Base-by-base conservation (phyloP, 1,140 invertebrate genomes). In the Bombus breviceps region DNA sequence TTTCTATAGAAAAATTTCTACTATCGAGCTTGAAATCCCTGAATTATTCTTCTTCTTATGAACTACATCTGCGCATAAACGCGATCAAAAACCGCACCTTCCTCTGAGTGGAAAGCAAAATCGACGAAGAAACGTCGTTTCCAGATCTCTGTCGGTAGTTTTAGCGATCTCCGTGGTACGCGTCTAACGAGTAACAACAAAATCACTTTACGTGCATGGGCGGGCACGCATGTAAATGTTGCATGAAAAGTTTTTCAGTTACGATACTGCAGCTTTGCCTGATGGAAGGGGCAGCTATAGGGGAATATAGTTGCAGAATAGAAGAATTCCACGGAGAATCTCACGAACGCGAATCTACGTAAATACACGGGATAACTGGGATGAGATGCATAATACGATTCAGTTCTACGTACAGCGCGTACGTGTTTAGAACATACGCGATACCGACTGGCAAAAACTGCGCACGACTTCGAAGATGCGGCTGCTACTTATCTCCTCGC, bases 351-450 rank as follows among this genome's bases (percentile, higher is more conserved):
- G 53, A 57, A 37, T 59, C 25, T 76, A 84, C 86, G 85, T 80
- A 87, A 81, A 87, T 88, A 87, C 43, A 77, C 64, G 37, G 75
- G 32, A 80, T 73, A 32, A n/a, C 39, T 74, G 32, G 80, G 37
- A 69, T 83, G 68, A 41, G 68, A 86, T 73, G 68, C 47, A 84
- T 39, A 66, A 22, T 34, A 78, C 39, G 81, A 82, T 62, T 81
- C 59, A 37, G 18, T 6, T 43, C 12, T 41, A 64, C 41, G 41
- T 72, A 10, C 28, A 34, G 53, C 28, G 68, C 25, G 25, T 64
- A 13, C 53, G 41, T 39, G 28, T 39, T 6, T 22, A 39, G 25
- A 8, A 47, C 34, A 43, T 39, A 28, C 37, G 22, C 25, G 77
- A 8, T 47, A 15, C 4, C 25, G 13, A 37, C 43, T 28, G 12